Evolutionary conservation across 2,113 vertebrate genomes (phyloP).

Genomic region (Microcebus tavaratra): DNA sequence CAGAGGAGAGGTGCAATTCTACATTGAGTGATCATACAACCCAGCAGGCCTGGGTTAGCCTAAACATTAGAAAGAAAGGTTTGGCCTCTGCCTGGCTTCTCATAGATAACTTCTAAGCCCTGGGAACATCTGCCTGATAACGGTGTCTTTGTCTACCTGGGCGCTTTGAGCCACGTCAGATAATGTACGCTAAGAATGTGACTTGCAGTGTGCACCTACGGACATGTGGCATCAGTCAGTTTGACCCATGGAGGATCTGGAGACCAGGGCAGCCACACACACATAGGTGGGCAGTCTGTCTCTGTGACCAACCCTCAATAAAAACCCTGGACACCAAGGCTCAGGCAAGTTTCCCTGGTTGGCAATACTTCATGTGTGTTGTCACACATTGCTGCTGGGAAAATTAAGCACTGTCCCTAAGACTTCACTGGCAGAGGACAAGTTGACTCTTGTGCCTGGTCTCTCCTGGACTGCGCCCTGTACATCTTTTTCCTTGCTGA

Average conservation of each 20-base stretch:
- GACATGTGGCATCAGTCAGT: too few relatives aligned
- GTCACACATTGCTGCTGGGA: not conserved
- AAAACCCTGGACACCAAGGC: not conserved
- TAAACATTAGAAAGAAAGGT: not conserved
- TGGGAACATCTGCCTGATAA: not conserved
- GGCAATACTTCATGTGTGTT: rapidly evolving
- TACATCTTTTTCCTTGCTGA: not conserved
- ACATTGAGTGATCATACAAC: not conserved
- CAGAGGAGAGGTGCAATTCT: not conserved
- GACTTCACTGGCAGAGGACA: not conserved
- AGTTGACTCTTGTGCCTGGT: rapidly evolving
- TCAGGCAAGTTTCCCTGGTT: not conserved
- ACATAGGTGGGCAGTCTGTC: not conserved
- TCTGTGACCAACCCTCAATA: not conserved
- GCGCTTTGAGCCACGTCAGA: not conserved
- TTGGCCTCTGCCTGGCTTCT: not conserved
- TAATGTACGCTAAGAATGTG: not conserved
- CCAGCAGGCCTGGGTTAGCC: not conserved
- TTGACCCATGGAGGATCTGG: not conserved
- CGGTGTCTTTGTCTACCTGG: not conserved
- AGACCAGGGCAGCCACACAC: not conserved
- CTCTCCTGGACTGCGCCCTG: not conserved
- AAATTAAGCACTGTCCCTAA: not conserved
- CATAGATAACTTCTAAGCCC: not conserved
- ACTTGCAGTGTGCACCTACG: not conserved